Conservation (phyloP, 2,113 vertebrate genomes). For the Glaucomys volans region DNA sequence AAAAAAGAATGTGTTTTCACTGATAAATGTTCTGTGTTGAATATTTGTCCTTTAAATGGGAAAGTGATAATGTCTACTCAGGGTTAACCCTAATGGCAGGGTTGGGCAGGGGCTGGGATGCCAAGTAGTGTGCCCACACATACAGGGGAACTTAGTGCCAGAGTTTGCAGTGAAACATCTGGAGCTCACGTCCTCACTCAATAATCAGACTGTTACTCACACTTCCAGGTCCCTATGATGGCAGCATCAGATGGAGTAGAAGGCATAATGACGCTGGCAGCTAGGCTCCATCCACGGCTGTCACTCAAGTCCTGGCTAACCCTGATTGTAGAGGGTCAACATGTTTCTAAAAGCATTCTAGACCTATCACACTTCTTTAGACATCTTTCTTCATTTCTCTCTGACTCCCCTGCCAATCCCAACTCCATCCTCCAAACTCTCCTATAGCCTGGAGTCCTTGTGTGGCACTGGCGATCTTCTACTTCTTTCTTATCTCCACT, state of each 20-base stretch:
- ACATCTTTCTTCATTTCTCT: background rate
- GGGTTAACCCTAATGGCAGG: accelerated
- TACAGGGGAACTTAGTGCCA: accelerated
- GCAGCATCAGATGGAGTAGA: background rate
- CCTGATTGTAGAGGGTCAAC: background rate
- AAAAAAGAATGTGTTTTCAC: background rate
- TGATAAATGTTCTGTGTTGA: background rate
- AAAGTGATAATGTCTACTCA: background rate
- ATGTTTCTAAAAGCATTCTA: no score
- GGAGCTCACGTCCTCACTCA: background rate
- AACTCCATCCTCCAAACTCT: background rate
- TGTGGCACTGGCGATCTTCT: background rate
- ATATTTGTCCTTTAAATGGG: background rate
- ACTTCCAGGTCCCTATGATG: background rate
- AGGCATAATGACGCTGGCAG: background rate
- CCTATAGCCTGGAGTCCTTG: background rate
- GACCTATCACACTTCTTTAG: background rate
- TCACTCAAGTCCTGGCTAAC: background rate
- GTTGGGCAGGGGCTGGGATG: no score
- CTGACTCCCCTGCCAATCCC: background rate
- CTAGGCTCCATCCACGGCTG: accelerated
- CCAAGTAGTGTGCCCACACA: background rate
- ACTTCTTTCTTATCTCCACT: background rate
- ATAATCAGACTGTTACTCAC: background rate
- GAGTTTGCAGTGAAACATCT: accelerated